Base-by-base conservation (phyloP, 2,797 vertebrate genomes). In the Meriones psammophilus region DNA sequence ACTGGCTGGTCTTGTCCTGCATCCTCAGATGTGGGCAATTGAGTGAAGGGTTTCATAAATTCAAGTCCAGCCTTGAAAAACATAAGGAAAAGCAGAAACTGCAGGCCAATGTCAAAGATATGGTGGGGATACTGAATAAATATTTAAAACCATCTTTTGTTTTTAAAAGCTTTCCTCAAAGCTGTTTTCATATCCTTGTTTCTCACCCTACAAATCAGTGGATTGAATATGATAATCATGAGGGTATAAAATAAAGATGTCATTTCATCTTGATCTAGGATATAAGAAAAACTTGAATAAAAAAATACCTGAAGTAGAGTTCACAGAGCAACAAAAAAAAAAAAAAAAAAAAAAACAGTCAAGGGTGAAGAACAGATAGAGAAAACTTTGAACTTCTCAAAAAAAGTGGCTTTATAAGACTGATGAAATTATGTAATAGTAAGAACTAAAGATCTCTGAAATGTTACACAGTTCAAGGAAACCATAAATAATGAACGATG, bases 251-350 rank as follows among this genome's bases (percentile, higher is more conserved):
- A 86, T 30, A 94, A 26, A 39, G 50, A 91, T 3, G 12, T 86
- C 46, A 46, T 92, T 60, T 94, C 97, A 39, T 97, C 97, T 4
- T 92, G 62, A 33, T 96, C 87, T 36, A 96, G 33, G 5, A 68
- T 69, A 36, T 92, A 66, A 0, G 60, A 42, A 54, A 92, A 89
- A 3, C 42, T 96, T 0, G 87, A 92, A 8, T 4, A 71, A 18
- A 12, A 69, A 97, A 94, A 73, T 97, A 97, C 54, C 94, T 54
- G 95, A 0, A 97, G 85, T 1, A 94, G 12, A 0, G 96, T 92
- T 20, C 96, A 89, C 0, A 96, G 96, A 69, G 96, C 97, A 46
- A 96, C n/a, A n/a, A n/a, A n/a, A n/a, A n/a, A n/a, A n/a, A n/a
- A n/a, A n/a, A n/a, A n/a, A n/a, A n/a, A 84, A 0, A 60, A 74